Evolutionary conservation across 2,113 vertebrate species (phyloP).

Genomic region (Herpetotheres cachinnans): DNA sequence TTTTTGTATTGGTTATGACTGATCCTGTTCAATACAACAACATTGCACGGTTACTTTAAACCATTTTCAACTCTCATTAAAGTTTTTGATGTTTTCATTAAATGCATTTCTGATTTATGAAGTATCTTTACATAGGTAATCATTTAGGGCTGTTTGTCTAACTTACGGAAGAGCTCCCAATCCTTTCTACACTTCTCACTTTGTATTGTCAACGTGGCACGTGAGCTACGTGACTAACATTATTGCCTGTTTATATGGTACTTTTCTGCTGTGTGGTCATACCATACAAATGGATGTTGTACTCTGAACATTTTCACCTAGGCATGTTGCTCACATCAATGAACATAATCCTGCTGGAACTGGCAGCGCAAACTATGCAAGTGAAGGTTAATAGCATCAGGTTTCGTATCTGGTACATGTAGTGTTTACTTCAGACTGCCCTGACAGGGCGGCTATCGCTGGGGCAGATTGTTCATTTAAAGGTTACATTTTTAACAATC

Average conservation of each 20-base stretch:
- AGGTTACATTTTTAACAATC: not conserved
- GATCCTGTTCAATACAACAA: not conserved
- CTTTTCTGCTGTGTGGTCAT: not conserved
- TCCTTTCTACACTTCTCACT: not conserved
- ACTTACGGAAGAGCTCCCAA: not conserved
- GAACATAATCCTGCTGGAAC: not conserved
- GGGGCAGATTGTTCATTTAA: not conserved
- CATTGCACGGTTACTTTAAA: fast-evolving
- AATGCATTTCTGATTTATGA: not conserved
- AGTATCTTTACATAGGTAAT: not conserved
- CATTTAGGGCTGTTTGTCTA: not conserved
- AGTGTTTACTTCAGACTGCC: not conserved
- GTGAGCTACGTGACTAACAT: fast-evolving
- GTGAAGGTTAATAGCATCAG: constrained; percentile 21
- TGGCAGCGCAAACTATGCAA: not conserved
- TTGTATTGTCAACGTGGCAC: not conserved
- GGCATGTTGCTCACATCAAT: not conserved
- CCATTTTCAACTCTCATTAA: not conserved
- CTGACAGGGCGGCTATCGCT: not conserved
- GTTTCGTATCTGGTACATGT: not conserved
- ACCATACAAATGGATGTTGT: not conserved
- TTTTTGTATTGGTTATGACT: not conserved
- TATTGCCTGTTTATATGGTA: not conserved
- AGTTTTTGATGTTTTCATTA: not conserved
- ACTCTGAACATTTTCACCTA: not conserved